phyloP scores from a whole-genome alignment of 2,888 invertebrate species.

The Apamea anceps region DNA sequence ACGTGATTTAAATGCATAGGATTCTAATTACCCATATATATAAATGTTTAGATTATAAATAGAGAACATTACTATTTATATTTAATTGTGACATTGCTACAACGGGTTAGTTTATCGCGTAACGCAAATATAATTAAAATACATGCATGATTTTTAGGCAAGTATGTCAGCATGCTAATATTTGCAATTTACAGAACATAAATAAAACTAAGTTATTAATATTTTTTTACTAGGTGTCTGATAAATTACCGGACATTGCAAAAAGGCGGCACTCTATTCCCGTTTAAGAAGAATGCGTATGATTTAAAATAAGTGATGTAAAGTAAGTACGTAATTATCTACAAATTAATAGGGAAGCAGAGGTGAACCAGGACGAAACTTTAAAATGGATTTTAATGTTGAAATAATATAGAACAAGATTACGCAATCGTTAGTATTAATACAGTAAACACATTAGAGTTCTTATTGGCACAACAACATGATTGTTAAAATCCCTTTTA shows the following conservation, averaged over 20 bases:
- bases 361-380: too few species aligned
- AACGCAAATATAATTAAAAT: not conserved
- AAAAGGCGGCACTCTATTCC: not conserved
- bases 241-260: too few species aligned
- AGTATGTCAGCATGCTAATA: not conserved
- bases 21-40: not conserved
- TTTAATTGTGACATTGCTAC: not conserved
- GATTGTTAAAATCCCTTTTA: too few species aligned
- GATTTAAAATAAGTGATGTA: not conserved
- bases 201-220: not conserved
- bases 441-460: too few species aligned
- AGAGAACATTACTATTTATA: slow-evolving; percentile 11
- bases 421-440: too few species aligned
- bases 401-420: too few species aligned
- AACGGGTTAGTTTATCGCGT: not conserved
- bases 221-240: too few species aligned
- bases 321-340: too few species aligned
- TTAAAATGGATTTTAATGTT: too few species aligned
- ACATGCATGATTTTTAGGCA: not conserved
- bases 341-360: too few species aligned
- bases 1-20: slow-evolving; percentile 1
- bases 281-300: not conserved
- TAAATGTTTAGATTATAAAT: not conserved
- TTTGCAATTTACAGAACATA: not conserved
- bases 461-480: too few species aligned